phyloP scores from a whole-genome alignment of 2,113 vertebrate species.

The Scomber colias region DNA sequence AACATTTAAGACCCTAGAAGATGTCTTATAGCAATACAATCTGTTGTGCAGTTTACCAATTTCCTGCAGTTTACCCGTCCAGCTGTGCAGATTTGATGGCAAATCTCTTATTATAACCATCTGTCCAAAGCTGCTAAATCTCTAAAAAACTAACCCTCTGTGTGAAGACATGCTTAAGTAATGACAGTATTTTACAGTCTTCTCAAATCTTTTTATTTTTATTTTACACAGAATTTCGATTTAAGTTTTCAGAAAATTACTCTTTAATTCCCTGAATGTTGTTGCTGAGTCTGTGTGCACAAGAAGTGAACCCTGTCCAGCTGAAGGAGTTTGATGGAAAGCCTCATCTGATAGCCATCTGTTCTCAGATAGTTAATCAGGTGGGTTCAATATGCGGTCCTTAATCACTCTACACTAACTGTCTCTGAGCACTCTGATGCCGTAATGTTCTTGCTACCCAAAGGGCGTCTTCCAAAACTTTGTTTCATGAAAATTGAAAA shows the following conservation, averaged over 20 bases:
- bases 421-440: conserved; percentile 26
- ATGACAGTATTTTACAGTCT: background rate
- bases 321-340: conserved; percentile 73
- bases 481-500: background rate
- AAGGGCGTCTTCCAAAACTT: conserved; percentile 23
- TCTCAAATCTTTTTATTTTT: background rate
- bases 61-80: conserved; percentile 10
- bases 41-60: background rate
- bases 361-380: conserved; percentile 75
- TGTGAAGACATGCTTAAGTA: conserved; percentile 1
- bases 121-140: conserved; percentile 32
- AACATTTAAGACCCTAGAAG: background rate
- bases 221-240: background rate
- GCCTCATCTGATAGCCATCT: conserved; percentile 80
- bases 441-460: background rate
- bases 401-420: conserved; percentile 66
- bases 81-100: conserved; percentile 39
- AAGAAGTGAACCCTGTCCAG: conserved; percentile 64
- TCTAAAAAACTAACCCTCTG: background rate
- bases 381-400: conserved; percentile 58
- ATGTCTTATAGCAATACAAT: background rate
- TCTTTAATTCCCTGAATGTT: conserved; percentile 43
- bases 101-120: conserved; percentile 33
- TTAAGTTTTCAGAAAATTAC: background rate
- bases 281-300: conserved; percentile 41